Conservation (phyloP, 2,888 invertebrate genomes). For the Melipona beecheii region DNA sequence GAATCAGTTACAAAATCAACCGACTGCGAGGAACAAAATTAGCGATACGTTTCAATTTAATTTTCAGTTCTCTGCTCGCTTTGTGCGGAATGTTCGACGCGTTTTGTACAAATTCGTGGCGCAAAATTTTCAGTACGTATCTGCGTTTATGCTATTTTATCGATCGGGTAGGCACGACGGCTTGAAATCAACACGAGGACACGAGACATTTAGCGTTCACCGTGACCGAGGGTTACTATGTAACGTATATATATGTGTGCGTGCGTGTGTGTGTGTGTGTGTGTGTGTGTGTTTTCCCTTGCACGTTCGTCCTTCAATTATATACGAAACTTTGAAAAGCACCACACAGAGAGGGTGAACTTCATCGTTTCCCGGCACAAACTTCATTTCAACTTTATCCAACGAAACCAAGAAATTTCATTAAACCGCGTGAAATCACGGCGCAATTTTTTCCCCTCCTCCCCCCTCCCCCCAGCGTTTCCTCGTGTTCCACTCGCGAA, state of each 20-base stretch:
- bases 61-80: background rate
- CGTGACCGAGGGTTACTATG: background rate
- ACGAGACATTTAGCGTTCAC: conserved; percentile 7
- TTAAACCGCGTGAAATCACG: conserved; percentile 14
- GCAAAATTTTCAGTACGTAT: conserved; percentile 5
- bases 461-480: no score
- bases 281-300: conserved; percentile 1
- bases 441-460: background rate
- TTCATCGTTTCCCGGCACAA: conserved; percentile 1
- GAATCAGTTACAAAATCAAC: background rate
- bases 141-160: background rate
- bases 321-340: conserved; percentile 19
- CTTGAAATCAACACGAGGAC: background rate
- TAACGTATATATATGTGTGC: background rate
- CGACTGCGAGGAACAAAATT: background rate
- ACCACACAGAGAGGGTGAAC: background rate
- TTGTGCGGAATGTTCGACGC: background rate
- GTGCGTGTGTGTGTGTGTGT: no score
- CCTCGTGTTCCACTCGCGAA: background rate
- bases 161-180: background rate
- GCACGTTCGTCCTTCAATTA: conserved; percentile 14
- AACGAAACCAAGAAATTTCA: conserved; percentile 22
- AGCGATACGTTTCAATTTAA: background rate
- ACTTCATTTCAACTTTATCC: conserved; percentile 15
- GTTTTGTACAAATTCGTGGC: background rate